Conservation (phyloP, 2,113 vertebrate genomes). For the Craseonycteris thonglongyai region DNA sequence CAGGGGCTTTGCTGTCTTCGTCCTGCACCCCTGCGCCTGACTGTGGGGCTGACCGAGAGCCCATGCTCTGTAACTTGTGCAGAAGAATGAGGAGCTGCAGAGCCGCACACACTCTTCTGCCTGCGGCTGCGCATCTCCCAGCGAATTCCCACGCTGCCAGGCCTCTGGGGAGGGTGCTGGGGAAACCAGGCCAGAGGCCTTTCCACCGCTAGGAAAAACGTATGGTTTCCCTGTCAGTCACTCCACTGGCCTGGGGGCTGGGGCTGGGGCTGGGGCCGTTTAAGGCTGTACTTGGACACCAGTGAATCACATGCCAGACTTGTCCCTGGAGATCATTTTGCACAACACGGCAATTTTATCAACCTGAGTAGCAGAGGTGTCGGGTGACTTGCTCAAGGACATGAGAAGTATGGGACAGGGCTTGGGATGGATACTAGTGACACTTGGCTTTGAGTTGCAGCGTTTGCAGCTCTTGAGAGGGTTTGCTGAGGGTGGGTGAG, state of each 20-base stretch:
- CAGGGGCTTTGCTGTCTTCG: neutral
- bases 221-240: neutral
- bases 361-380: neutral
- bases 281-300: neutral
- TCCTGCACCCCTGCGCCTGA: fast-evolving
- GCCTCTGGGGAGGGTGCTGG: neutral
- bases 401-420: neutral
- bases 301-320: neutral
- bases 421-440: neutral
- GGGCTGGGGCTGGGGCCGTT: too few species aligned
- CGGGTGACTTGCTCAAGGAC: neutral
- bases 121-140: neutral
- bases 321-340: neutral
- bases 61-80: fast-evolving
- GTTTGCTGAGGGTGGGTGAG: neutral
- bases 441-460: neutral
- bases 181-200: neutral
- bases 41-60: neutral
- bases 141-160: neutral
- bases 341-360: neutral
- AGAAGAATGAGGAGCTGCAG: neutral
- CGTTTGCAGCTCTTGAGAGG: neutral
- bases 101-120: neutral
- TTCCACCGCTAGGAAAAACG: neutral
- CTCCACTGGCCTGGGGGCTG: neutral